phyloP scores from a whole-genome alignment of 2,113 vertebrate genomes.

The Podocnemis expansa region DNA sequence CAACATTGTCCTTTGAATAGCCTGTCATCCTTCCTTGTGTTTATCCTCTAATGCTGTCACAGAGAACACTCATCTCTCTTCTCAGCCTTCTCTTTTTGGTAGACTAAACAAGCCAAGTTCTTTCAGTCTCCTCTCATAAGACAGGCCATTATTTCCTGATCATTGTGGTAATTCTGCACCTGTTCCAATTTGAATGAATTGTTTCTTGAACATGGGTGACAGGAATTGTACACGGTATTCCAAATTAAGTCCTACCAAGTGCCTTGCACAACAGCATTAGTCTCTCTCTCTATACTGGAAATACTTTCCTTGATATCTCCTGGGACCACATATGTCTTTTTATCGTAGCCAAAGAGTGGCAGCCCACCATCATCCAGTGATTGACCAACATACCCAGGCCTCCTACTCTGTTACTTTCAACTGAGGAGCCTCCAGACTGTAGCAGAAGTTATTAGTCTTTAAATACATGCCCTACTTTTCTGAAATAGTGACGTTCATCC shows the following conservation, averaged over 20 bases:
- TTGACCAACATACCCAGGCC: neutral
- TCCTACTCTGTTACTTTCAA: neutral
- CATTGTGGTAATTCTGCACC: no score
- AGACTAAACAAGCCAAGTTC: no score
- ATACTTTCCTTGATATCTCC: no score
- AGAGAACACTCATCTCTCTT: no score
- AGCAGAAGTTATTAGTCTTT: neutral
- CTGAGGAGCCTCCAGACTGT: neutral
- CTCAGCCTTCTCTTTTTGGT: no score
- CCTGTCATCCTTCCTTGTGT: no score
- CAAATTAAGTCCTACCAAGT: neutral
- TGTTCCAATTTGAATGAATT: neutral
- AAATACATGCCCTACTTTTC: neutral
- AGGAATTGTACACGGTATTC: neutral
- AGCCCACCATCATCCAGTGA: neutral
- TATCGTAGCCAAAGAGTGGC: neutral
- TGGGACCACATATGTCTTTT: no score
- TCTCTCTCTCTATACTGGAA: neutral
- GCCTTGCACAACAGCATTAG: neutral
- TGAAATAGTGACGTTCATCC: neutral
- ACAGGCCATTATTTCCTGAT: no score
- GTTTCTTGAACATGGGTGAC: neutral
- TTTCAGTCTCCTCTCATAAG: no score
- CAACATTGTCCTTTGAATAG: no score
- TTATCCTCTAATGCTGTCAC: no score